phyloP scores from a whole-genome alignment of 2,113 vertebrate genomes.

The Philantomba maxwellii region DNA sequence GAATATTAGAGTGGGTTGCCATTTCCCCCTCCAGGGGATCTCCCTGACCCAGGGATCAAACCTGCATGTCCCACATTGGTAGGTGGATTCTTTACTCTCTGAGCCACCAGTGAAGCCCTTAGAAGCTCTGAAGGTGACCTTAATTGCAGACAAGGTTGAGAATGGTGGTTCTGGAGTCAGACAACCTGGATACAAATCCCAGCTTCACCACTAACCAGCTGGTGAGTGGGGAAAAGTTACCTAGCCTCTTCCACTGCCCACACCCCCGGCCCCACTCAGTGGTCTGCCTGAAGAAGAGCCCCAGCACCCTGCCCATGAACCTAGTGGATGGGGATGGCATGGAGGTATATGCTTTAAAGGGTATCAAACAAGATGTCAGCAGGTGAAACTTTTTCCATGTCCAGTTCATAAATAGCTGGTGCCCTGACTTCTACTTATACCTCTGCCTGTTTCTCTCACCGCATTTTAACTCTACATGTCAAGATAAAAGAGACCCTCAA shows the following conservation, averaged over 20 bases:
- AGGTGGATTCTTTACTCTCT: neutral
- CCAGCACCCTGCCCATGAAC: neutral
- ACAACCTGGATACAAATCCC: neutral
- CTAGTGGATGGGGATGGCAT: neutral
- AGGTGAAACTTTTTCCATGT: neutral
- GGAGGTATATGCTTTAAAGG: neutral
- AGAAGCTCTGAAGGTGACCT: neutral
- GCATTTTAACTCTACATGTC: neutral
- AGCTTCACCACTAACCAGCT: neutral
- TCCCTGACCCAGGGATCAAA: rapidly evolving
- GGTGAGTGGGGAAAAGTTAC: neutral
- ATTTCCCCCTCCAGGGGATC: neutral
- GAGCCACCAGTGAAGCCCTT: neutral
- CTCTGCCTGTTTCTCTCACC: neutral
- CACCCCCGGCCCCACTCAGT: rapidly evolving
- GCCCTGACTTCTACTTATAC: neutral
- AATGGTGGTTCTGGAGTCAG: neutral
- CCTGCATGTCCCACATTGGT: neutral
- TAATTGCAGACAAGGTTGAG: neutral
- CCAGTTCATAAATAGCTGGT: neutral
- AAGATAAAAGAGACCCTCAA: neutral
- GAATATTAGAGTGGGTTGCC: neutral
- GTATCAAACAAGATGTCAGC: neutral
- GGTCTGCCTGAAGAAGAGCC: neutral
- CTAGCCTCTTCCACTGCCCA: neutral